A percentile compares a stretch with the other conserved stretches of the same genome.
These are phyloP conservation scores for Pseudocheirus occidentalis DNA, from an alignment of 2,797 vertebrate species.

Conservation along the genomic window DNA sequence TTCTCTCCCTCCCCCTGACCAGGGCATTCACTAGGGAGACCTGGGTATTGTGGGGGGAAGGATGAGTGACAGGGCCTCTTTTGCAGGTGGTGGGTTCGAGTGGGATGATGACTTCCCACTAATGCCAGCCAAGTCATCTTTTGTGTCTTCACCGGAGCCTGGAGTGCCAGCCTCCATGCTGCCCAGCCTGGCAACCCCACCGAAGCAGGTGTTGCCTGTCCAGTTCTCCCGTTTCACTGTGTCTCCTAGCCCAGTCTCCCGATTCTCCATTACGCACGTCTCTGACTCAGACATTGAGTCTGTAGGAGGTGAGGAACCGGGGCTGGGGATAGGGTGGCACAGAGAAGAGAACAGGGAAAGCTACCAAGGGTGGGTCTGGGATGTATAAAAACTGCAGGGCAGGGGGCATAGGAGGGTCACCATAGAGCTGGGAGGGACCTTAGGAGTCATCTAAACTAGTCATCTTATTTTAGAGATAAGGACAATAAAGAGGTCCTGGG, in stretches of 20 bases:
- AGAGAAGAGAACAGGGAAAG: not conserved
- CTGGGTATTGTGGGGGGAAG: not conserved
- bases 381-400: too few species aligned
- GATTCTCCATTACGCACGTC: constrained; percentile 98
- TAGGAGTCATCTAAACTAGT: not conserved
- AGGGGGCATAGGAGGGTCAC: not conserved
- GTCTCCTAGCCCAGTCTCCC: constrained; percentile 90
- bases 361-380: not conserved
- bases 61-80: not conserved
- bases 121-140: constrained; percentile 86
- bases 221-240: constrained; percentile 94
- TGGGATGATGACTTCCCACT: constrained; percentile 92
- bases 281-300: constrained; percentile 91
- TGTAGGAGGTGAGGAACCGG: constrained; percentile 87
- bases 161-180: constrained; percentile 41
- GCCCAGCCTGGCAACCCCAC: constrained; percentile 61
- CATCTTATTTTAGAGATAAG: not conserved
- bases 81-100: constrained; percentile 87
- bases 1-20: not conserved
- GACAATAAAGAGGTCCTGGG: not conserved
- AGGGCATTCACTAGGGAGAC: not conserved
- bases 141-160: constrained; percentile 73
- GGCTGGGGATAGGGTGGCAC: not conserved
- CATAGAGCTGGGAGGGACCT: not conserved
- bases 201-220: constrained; percentile 82